phyloP scores from a whole-genome alignment of 2,888 invertebrate species.

The Dendrolimus houi region DNA sequence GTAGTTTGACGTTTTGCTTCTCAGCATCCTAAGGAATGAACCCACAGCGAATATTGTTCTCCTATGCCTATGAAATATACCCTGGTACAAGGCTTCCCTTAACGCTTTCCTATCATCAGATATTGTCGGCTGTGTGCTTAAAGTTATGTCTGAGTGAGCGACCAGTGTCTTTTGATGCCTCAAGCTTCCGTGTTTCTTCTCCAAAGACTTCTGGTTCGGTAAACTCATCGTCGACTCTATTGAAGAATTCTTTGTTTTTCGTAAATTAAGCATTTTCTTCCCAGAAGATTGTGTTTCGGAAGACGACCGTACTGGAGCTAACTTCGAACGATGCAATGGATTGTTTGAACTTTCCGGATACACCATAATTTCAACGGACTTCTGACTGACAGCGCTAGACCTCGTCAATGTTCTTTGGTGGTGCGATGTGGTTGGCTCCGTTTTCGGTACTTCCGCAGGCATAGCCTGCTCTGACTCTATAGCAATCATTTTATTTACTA shows the following conservation, averaged over 20 bases:
- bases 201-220: constrained; percentile 70
- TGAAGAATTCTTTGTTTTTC: constrained; percentile 69
- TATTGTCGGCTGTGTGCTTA: constrained; percentile 63
- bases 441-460: constrained; percentile 50
- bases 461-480: constrained; percentile 60
- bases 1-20: constrained; percentile 85
- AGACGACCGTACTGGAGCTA: constrained; percentile 62
- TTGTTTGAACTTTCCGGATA: constrained; percentile 63
- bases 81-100: constrained; percentile 84
- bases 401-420: constrained; percentile 72
- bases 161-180: constrained; percentile 78
- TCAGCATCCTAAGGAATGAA: constrained; percentile 84
- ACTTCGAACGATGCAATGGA: constrained; percentile 63
- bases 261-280: constrained; percentile 60
- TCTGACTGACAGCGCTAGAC: constrained; percentile 78
- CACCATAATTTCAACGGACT: constrained; percentile 76
- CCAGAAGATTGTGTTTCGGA: constrained; percentile 66
- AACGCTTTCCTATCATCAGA: constrained; percentile 81
- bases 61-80: constrained; percentile 85
- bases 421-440: constrained; percentile 46
- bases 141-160: constrained; percentile 76
- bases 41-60: constrained; percentile 86
- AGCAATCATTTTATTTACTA: constrained; percentile 52
- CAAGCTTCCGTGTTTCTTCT: constrained; percentile 72
- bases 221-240: constrained; percentile 73